Evolutionary conservation across 2,797 vertebrate genomes (phyloP).

Genomic region (Rhynchonycteris naso): DNA sequence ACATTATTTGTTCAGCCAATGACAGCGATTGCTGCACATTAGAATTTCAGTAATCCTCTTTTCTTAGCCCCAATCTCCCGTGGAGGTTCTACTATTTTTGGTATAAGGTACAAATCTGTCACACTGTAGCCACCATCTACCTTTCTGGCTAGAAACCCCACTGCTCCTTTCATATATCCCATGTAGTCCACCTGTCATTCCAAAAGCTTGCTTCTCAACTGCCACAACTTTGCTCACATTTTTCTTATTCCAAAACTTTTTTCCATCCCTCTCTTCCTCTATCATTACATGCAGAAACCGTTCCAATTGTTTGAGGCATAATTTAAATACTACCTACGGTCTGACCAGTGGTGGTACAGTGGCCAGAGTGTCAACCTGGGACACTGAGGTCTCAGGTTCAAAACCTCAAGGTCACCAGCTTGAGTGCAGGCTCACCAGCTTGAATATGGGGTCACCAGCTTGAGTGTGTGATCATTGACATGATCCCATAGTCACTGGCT

Average conservation of each 20-base stretch:
- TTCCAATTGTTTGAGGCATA: background rate
- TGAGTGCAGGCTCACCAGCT: too few relatives aligned
- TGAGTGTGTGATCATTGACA: too few relatives aligned
- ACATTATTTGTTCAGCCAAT: constrained; percentile 1
- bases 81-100: background rate
- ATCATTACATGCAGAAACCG: background rate
- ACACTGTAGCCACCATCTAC: background rate
- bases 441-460: too few relatives aligned
- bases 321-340: background rate
- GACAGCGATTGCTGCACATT: background rate
- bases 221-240: background rate
- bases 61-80: background rate
- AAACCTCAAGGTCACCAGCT: too few relatives aligned
- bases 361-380: too few relatives aligned
- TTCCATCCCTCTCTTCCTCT: background rate
- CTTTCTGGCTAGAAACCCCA: background rate
- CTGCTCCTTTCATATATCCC: background rate
- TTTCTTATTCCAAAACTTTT: background rate
- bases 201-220: background rate
- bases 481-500: too few relatives aligned
- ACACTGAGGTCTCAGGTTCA: too few relatives aligned
- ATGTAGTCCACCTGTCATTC: background rate
- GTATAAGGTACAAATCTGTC: background rate
- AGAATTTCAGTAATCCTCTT: background rate
- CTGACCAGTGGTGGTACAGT: too few relatives aligned